Evolutionary conservation across 1,140 invertebrate species (phyloP).

Genomic region (Oppia nitens): DNA sequence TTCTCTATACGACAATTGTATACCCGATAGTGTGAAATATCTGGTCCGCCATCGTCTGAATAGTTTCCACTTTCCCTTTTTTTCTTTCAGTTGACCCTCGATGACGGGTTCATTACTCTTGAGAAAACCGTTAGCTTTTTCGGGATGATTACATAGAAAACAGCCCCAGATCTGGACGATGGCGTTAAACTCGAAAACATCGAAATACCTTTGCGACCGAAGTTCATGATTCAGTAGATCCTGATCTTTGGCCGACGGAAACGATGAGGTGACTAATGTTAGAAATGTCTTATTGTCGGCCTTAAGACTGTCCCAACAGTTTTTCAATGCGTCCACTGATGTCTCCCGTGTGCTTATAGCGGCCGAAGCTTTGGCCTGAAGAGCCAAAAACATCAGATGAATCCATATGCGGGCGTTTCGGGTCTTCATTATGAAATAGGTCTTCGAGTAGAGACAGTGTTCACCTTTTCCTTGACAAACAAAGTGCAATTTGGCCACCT

Average conservation of each 20-base stretch:
- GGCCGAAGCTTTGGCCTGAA: conserved; percentile 58
- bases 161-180: conserved; percentile 53
- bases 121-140: conserved; percentile 60
- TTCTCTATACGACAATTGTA: conserved; percentile 69
- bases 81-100: conserved; percentile 74
- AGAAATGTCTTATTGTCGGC: conserved; percentile 74
- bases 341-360: conserved; percentile 66
- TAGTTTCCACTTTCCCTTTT: conserved; percentile 78
- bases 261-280: conserved; percentile 75
- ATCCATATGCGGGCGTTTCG: conserved; percentile 75
- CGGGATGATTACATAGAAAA: conserved; percentile 78
- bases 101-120: conserved; percentile 37
- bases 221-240: conserved; percentile 74
- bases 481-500: conserved; percentile 71
- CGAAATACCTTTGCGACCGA: conserved; percentile 67
- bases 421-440: conserved; percentile 69
- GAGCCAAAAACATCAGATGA: conserved; percentile 82
- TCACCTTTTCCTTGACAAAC: conserved; percentile 64
- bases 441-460: conserved; percentile 72
- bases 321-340: conserved; percentile 61
- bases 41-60: conserved; percentile 76
- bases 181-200: conserved; percentile 66
- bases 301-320: conserved; percentile 82
- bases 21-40: conserved; percentile 80
- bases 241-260: conserved; percentile 57